Evolutionary conservation across 2,797 vertebrate species (phyloP), one percentile per base, ranked within the genome.

Genomic region (Siniperca scherzeri): DNA sequence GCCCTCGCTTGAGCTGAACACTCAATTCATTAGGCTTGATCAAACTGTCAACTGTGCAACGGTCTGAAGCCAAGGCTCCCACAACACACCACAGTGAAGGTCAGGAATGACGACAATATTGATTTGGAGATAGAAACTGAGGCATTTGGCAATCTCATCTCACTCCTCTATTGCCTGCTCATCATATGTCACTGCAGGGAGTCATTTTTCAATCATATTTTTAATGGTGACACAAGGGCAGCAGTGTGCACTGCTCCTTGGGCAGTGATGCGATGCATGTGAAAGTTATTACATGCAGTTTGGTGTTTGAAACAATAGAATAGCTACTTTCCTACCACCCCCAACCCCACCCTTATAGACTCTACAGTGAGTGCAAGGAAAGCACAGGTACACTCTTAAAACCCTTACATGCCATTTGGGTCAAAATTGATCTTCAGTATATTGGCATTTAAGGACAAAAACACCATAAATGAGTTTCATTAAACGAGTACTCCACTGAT

Each of bases 21-120:
- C 81, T 86, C 84, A 62, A 71, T 88, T 88, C 81, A 86, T 89
- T 84, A 84, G 76, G 52, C 70, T 78, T 84, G 64, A 86, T 82
- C 73, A 82, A 89, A 80, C 82, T 82, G 84, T 86, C 84, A 83
- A 40, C 59, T 9, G 57, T 67, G 72, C 76, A 66, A 64, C 46
- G 44, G 76, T 50, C 75, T 62, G 71, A 61, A 77, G 69, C 71
- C n/a, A 13, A 65, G 27, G 59, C 46, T 78, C 50, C 67, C 44
- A 3, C 60, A 78, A 71, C 57, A 48, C 70, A 25, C 48, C 50
- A 33, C 57, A 46, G 19, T 36, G 82, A 89, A 86, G 79, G 84
- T 86, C 81, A 86, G 70, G 38, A 74, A 82, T 74, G 84, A 82
- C 52, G 16, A 77, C 73, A 72, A 57, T 84, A 83, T 87, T 40